Evolutionary conservation across 2,888 invertebrate species (phyloP), one percentile per base, ranked within the genome.

Genomic region (Reticulitermes lucifugus): DNA sequence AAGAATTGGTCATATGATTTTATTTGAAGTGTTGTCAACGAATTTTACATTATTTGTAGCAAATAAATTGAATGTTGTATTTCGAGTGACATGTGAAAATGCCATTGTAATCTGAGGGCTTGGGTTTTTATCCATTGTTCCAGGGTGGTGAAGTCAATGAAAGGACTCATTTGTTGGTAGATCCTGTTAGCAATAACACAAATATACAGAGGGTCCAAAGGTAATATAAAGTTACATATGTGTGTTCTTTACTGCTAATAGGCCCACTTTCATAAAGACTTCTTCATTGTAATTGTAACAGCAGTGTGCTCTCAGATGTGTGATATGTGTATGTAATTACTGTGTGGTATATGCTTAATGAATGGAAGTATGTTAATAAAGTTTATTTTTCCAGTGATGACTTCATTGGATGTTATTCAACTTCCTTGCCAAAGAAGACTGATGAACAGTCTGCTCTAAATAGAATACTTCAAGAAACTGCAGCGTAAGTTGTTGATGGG

Each of bases 401-500:
- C 90, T 92, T 93, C 88, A 92, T 93, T 88, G 93, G 92, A 88
- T 93, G 93, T 87, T 94, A 93, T 90, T 92, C 93, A 25, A 94
- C 93, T 89, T 93, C 94, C 59, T 90, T 93, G 88, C 95, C 95
- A 18, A 94, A 96, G 89, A 97, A 96, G 91, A 95, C 95, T 83
- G 98, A 98, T 90, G 98, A 98, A 90, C 97, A 98, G 92, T 97
- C 96, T 89, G 98, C 97, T 0, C 93, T 98, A 81, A 97, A 95
- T 90, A 94, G 96, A 91, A 97, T 98, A 91, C 93, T 98, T 83
- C 96, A 97, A 89, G 96, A 97, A 91, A 97, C 97, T 87, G 97
- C 97, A 83, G 96, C 96, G 97, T 98, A 91, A 93, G 94, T 92
- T 70, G 14, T 55, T 55, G 55, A 18, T 55, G 18, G 55, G 18